Conservation (phyloP, 1,140 invertebrate species). For the Drosophila tropicalis region DNA sequence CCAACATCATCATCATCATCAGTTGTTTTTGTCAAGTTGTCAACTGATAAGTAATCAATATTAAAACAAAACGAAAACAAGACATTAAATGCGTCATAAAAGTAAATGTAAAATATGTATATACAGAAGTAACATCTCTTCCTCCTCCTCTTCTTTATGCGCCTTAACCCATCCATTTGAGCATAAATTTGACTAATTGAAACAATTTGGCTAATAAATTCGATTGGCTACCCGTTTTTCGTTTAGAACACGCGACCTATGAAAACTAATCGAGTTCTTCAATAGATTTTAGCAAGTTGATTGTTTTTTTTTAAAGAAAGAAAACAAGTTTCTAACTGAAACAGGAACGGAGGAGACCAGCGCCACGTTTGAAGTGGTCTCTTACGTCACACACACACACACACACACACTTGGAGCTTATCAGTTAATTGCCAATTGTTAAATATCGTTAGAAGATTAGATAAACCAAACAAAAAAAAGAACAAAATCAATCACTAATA, state of each 20-base stretch:
- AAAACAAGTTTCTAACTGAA: slow-evolving; percentile 36
- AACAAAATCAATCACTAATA: too few relatives aligned
- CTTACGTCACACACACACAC: slow-evolving; percentile 5
- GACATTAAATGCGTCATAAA: slow-evolving; percentile 54
- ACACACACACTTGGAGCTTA: slow-evolving; percentile 19
- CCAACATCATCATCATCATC: neutral
- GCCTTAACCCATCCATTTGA: too few relatives aligned
- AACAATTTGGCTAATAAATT: slow-evolving; percentile 29
- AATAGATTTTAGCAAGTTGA: too few relatives aligned
- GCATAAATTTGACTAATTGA: slow-evolving; percentile 48
- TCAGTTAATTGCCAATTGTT: slow-evolving; percentile 46
- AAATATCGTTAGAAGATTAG: slow-evolving; percentile 10
- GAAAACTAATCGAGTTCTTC: neutral
- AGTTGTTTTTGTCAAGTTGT: slow-evolving; percentile 34
- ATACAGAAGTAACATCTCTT: neutral
- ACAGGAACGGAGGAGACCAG: slow-evolving; percentile 34
- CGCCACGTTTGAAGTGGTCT: slow-evolving; percentile 3
- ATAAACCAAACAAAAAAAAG: slow-evolving; percentile 21
- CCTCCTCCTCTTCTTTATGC: too few relatives aligned
- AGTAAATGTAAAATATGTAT: neutral
- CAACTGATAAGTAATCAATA: slow-evolving; percentile 50
- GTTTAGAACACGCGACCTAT: slow-evolving; percentile 40
- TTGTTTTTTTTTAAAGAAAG: too few relatives aligned
- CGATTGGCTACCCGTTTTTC: slow-evolving; percentile 11
- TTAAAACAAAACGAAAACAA: slow-evolving; percentile 37